Conservation (phyloP, 2,888 invertebrate genomes). For the Embidobia sp. region DNA sequence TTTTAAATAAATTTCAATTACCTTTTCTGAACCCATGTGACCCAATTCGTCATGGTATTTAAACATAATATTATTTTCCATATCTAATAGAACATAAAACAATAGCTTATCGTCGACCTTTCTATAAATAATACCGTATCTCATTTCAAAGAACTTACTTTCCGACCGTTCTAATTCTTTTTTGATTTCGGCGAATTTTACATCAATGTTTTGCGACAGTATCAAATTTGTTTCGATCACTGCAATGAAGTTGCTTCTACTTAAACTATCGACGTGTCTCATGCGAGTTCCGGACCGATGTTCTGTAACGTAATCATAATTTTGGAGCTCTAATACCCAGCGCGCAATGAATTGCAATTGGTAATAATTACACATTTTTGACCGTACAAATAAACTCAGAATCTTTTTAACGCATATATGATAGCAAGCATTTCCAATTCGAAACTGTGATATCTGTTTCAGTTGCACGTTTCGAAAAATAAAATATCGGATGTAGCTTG, state of each 20-base stretch:
- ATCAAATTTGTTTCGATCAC: background rate
- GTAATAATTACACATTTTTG: too few species aligned
- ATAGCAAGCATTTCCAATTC: too few species aligned
- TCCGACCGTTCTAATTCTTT: background rate
- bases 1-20: background rate
- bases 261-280: background rate
- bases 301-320: too few species aligned
- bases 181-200: background rate
- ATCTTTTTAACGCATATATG: too few species aligned
- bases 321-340: too few species aligned
- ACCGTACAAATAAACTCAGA: too few species aligned
- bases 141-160: background rate
- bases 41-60: background rate
- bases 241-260: background rate
- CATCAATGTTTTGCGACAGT: background rate
- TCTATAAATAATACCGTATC: background rate
- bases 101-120: background rate
- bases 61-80: conserved; percentile 4
- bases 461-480: too few species aligned
- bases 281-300: too few species aligned
- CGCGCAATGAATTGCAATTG: too few species aligned
- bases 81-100: background rate
- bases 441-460: too few species aligned
- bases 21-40: background rate
- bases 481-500: too few species aligned